Conservation (phyloP, 2,797 vertebrate species). For the Pterois miles region DNA sequence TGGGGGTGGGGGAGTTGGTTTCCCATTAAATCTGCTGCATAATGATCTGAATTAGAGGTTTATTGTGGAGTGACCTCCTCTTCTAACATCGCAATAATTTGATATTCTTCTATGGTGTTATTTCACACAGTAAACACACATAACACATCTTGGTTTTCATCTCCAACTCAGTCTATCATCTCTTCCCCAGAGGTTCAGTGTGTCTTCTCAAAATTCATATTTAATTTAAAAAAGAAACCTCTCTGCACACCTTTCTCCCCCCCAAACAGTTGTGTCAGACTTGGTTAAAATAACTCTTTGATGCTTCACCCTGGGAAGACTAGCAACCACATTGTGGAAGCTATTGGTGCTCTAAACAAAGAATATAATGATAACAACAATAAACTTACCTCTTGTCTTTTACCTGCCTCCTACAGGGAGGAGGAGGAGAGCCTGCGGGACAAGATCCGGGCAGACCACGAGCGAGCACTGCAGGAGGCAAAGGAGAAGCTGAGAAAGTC, state of each 20-base stretch:
- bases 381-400: not conserved
- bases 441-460: conserved; percentile 97
- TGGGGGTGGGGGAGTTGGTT: not conserved
- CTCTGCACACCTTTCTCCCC: not conserved
- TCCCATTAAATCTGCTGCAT: not conserved
- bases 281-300: not conserved
- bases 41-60: conserved; percentile 2
- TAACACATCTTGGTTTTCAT: not conserved
- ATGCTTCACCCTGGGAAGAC: not conserved
- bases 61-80: not conserved
- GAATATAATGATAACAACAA: not conserved
- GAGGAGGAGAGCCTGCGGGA: conserved; percentile 97
- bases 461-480: conserved; percentile 96
- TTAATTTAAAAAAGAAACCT: conserved; percentile 1
- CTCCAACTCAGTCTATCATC: not conserved
- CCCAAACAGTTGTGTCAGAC: not conserved
- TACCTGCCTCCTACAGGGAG: conserved; percentile 82
- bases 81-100: not conserved
- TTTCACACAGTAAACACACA: not conserved
- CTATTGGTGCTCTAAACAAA: not conserved
- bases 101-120: not conserved
- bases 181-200: not conserved
- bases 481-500: conserved; percentile 98
- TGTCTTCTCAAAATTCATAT: not conserved
- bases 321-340: not conserved